Evolutionary conservation across 2,113 vertebrate genomes (phyloP).

Genomic region (Xenus cinereus): DNA sequence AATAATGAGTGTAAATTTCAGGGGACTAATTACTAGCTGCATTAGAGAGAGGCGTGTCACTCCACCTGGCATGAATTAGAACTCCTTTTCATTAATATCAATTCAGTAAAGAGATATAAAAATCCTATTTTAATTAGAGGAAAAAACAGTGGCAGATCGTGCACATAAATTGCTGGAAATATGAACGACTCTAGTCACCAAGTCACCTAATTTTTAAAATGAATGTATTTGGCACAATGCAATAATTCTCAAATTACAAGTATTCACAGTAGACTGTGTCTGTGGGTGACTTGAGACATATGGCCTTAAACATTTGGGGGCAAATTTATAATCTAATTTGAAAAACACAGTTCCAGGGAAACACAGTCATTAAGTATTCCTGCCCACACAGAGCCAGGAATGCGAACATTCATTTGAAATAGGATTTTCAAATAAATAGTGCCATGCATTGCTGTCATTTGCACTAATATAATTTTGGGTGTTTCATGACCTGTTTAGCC

Average conservation of each 20-base stretch:
- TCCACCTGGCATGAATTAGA: slow-evolving; percentile 53
- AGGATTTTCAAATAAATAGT: slow-evolving; percentile 46
- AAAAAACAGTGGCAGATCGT: not conserved
- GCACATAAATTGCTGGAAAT: slow-evolving; percentile 38
- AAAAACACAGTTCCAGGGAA: slow-evolving; percentile 49
- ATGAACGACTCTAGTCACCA: not conserved
- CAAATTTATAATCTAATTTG: slow-evolving; percentile 65
- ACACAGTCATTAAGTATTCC: slow-evolving; percentile 52
- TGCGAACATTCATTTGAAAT: slow-evolving; percentile 35
- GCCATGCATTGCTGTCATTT: not conserved
- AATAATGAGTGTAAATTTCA: slow-evolving; percentile 43
- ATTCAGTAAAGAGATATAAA: slow-evolving; percentile 37
- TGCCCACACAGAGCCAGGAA: slow-evolving; percentile 30
- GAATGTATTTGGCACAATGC: slow-evolving; percentile 26
- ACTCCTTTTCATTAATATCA: slow-evolving; percentile 53
- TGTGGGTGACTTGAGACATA: slow-evolving; percentile 58
- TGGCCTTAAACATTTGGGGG: slow-evolving; percentile 55
- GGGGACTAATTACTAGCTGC: slow-evolving; percentile 47
- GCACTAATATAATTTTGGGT: not conserved
- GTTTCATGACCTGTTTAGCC: slow-evolving; percentile 14
- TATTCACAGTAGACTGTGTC: slow-evolving; percentile 6
- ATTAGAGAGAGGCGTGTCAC: slow-evolving; percentile 26
- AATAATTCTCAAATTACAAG: slow-evolving; percentile 44
- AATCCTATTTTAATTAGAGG: slow-evolving; percentile 39
- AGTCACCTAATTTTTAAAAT: slow-evolving; percentile 49